These are phyloP conservation scores for Morus bassanus DNA, from an alignment of 2,797 vertebrate genomes.

Conservation along the genomic window DNA sequence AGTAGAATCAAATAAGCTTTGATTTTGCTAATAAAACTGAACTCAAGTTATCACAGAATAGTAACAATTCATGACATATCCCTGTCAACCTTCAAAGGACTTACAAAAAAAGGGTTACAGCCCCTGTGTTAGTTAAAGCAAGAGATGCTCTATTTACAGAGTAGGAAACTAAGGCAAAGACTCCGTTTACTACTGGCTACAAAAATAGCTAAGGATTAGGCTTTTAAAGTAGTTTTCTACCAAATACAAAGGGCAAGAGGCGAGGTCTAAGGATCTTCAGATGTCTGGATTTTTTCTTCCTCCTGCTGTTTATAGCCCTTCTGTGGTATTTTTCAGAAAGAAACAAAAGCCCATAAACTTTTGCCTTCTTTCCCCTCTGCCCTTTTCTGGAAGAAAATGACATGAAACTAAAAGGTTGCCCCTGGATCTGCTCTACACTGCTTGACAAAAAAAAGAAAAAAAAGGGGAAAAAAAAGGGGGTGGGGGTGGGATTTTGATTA, in stretches of 20 bases:
- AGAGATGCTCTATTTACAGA: not conserved
- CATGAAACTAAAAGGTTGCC: not conserved
- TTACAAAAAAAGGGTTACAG: not conserved
- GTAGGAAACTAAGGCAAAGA: not conserved
- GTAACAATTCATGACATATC: not conserved
- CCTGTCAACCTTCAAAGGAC: not conserved
- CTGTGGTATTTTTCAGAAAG: not conserved
- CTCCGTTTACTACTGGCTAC: not conserved
- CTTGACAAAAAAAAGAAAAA: not conserved
- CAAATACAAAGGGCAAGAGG: not conserved
- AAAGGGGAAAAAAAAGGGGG: rapidly evolving
- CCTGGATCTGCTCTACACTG: not conserved
- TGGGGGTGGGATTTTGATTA: not conserved
- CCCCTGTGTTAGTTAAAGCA: not conserved
- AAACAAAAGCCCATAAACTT: not conserved
- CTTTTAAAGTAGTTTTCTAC: not conserved
- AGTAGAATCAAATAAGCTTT: not conserved
- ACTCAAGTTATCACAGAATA: not conserved
- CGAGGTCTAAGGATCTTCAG: not conserved
- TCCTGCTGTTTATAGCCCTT: not conserved
- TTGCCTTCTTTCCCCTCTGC: not conserved
- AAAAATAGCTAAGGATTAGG: not conserved
- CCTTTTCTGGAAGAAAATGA: not conserved
- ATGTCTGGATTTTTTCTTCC: not conserved
- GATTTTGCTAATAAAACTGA: not conserved